Evolutionary conservation across 2,888 invertebrate genomes (phyloP), one percentile per base, ranked within the genome.

Genomic region (Ochropleura plecta): DNA sequence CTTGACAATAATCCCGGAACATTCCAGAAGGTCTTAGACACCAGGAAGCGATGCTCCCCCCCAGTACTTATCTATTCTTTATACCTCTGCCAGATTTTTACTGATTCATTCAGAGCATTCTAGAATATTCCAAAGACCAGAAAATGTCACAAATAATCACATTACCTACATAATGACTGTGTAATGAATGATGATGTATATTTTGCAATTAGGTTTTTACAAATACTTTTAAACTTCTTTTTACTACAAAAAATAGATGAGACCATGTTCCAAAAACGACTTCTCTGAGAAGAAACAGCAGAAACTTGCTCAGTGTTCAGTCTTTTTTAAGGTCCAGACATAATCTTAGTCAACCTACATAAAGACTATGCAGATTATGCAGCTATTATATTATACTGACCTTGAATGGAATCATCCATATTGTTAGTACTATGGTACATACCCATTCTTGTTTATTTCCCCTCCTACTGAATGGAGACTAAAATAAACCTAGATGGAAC

Each of bases 21-120:
- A 66, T 78, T 73, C 51, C 64, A 60, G 55, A 79, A 66, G 40
- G 20, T 74, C 57, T 46, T 44, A 79, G 16, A 57, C 10, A 59
- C 42, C 16, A 72, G 76, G 70, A 70, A 79, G 16, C 5, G 20
- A 14, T 40, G 44, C 0, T 20, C 44, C 48, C 57, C 44, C 48
- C 57, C 16, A 46, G 42, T 70, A 55, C 30, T 9, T 18, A 9
- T 2, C n/a, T 12, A 12, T 42, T 5, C 2, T 60, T n/a, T 3
- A n/a, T 16, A 40, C 16, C 30, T 30, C 30, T 30, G 30, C 30
- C 30, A 30, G 30, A 30, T 30, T 30, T 30, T 30, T 30, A 30
- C 30, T 30, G 30, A 30, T 30, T 30, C 30, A 30, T 30, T 30
- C 30, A 55, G 64, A 60, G 70, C 18, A 49, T 71, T 49, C 42